phyloP scores from a whole-genome alignment of 35 echinoderm and acorn worm species.

The Lytechinus variegatus region DNA sequence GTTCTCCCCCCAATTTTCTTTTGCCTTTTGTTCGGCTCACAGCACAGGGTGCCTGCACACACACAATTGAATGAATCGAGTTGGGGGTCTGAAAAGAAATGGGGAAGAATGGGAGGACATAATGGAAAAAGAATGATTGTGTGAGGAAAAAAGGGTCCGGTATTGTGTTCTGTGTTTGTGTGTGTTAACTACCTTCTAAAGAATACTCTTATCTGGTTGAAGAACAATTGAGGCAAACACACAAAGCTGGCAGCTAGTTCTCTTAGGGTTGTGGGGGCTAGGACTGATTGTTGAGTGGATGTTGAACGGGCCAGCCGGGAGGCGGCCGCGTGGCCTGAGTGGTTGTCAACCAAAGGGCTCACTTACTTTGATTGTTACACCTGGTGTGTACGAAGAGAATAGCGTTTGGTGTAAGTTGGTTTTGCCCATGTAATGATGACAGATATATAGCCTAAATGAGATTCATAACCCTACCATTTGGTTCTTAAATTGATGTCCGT shows the following conservation, averaged over 20 bases:
- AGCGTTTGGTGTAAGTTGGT: not conserved
- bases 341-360: not conserved
- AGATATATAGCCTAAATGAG: constrained; percentile 12
- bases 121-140: not conserved
- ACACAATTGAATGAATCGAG: constrained; percentile 18
- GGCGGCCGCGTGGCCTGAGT: not conserved
- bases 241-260: not conserved
- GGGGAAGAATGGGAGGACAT: not conserved
- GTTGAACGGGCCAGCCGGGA: not conserved
- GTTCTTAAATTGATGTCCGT: too few species aligned
- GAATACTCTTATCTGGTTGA: constrained; percentile 20
- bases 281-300: not conserved
- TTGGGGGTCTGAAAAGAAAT: not conserved
- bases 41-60: not conserved
- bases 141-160: not conserved
- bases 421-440: not conserved
- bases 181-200: constrained; percentile 33
- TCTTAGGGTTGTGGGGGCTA: not conserved
- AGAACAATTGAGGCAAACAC: constrained; percentile 23
- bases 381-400: not conserved
- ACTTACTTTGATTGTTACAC: not conserved
- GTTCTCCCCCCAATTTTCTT: constrained; percentile 11
- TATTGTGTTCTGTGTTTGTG: not conserved
- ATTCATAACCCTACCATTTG: not conserved
- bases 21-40: not conserved